Evolutionary conservation across 2,113 vertebrate genomes (phyloP), one percentile per base, ranked within the genome.

Genomic region (Scomber colias): DNA sequence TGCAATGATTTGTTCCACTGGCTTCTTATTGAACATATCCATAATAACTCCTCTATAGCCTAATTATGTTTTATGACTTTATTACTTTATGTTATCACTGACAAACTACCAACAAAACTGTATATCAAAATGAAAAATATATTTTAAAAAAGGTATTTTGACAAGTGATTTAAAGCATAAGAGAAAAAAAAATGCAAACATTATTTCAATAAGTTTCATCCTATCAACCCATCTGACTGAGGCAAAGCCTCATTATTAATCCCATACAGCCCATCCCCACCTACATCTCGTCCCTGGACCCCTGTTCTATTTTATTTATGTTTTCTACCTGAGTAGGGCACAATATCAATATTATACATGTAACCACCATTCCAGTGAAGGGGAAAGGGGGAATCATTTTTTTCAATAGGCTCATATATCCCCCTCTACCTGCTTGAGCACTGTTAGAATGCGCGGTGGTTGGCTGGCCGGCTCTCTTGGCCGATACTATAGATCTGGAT

Each of bases 331-430:
- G 35, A 65, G 63, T 11, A 27, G 62, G 40, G 16, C 65, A 14
- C 75, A 81, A 55, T 76, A 89, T 90, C 78, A 46, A 77, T 51
- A 64, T 88, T 83, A 69, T 87, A 73, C 80, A 81, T 88, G 64
- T 57, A 53, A 40, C 61, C 77, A 71, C 71, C 70, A 69, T 71
- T 70, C 53, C 11, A 8, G 27, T 73, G 71, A 85, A 56, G 67
- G 35, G 35, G 24, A 3, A 56, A 45, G 60, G 71, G 13, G 53
- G 53, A 81, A 71, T 81, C 44, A 50, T 54, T 78, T 79, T 86
- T 69, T 90, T 35, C 77, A 78, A 75, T 70, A 79, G 81, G 48
- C 68, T 81, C 86, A 85, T 95, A 93, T 92, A 92, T 94, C 82
- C 68, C 50, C 12, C 61, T 77, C 65, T 72, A 86, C 86, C 91